Evolutionary conservation across 1,140 invertebrate genomes (phyloP), one percentile per base, ranked within the genome.

Genomic region (Drosophila ironensis): DNA sequence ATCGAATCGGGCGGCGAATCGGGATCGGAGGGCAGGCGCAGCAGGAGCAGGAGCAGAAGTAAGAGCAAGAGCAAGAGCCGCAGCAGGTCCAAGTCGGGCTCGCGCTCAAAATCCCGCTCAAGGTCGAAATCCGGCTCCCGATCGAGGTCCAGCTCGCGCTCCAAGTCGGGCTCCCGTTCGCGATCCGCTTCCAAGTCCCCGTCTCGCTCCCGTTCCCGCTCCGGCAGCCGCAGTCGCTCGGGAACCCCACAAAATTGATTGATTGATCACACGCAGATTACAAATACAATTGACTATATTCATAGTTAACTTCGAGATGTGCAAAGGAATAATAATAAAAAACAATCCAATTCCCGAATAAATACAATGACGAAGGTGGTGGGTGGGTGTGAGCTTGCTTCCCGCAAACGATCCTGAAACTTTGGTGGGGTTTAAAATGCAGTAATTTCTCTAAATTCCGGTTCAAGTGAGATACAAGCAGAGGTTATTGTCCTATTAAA

Each of bases 1-100:
- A 88, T 78, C 70, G 90, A 66, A 91, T 92, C 24, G 87, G 90
- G 64, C 73, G 91, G 56, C 19, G 89, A 41, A 84, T 82, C 87
- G 5, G 76, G 72, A 12, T 90, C 89, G 14, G 30, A 14, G 11
- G 30, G 30, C 11, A 33, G 14, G 2, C 30, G 30, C 30, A 33
- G 30, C 7, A 33, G 14, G 30, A 33, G 28, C n/a, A 12, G 28
- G n/a, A 30, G 30, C 2, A 11, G 30, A 12, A 33, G 28, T 4
- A 12, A 11, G n/a, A 30, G 30, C 2, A 11, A 12, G 1, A 27
- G 25, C 7, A 7, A 9, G 8, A 33, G 30, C 4, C 30, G 30
- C n/a, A 33, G 30, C 11, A 27, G 67, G 19, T 88, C 87, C 14
- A 44, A 64, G 8, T 91, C 91, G 0, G 75, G 89, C 1, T 92